phyloP scores from a whole-genome alignment of 1,140 invertebrate genomes.

The Bombus waltoni region DNA sequence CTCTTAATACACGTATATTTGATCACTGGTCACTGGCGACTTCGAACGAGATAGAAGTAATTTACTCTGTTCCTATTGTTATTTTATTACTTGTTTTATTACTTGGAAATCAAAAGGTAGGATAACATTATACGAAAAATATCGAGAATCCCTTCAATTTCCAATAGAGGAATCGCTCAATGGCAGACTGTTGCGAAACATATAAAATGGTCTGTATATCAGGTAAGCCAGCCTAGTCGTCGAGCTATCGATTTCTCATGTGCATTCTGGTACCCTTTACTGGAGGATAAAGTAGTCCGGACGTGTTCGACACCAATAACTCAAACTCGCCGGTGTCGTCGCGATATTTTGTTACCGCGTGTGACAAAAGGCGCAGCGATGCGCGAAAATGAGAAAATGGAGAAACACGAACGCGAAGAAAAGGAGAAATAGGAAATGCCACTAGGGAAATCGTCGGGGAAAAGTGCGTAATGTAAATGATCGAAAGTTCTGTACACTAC shows the following conservation, averaged over 20 bases:
- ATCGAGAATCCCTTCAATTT: not conserved
- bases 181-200: not conserved
- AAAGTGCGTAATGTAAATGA: not conserved
- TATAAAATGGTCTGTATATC: conserved; percentile 15
- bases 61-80: not conserved
- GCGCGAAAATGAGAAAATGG: not conserved
- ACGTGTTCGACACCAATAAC: conserved; percentile 29
- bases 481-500: not conserved
- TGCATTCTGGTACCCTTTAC: conserved; percentile 13
- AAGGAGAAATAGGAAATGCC: not conserved
- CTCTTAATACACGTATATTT: too few relatives aligned
- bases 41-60: too few relatives aligned
- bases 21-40: too few relatives aligned
- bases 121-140: not conserved
- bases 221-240: not conserved
- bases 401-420: too few relatives aligned
- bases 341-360: conserved; percentile 3
- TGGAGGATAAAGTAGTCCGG: conserved; percentile 29
- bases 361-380: not conserved
- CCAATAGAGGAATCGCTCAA: conserved; percentile 5
- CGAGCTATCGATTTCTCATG: conserved; percentile 30
- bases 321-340: conserved; percentile 6
- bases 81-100: too few relatives aligned
- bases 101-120: not conserved
- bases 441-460: not conserved